phyloP scores from a whole-genome alignment of 1,140 invertebrate genomes.

The Gryon sp. region DNA sequence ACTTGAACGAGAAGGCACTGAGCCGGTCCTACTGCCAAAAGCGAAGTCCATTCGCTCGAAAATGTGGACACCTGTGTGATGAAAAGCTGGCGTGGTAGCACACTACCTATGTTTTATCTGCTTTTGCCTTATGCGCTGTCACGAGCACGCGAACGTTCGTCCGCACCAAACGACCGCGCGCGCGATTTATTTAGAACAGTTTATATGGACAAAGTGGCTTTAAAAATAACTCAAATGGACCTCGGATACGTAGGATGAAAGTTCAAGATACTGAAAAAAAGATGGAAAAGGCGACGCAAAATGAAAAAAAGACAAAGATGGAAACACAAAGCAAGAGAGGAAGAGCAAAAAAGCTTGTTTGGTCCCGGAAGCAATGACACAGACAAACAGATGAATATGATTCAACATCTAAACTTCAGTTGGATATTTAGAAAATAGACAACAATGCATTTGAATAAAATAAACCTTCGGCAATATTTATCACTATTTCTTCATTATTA shows the following conservation, averaged over 20 bases:
- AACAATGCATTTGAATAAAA: too few species aligned
- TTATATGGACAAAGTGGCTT: conserved; percentile 48
- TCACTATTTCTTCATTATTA: too few species aligned
- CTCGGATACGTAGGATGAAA: conserved; percentile 52
- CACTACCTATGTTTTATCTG: conserved; percentile 36
- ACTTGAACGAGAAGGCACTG: conserved; percentile 46
- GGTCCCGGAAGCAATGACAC: too few species aligned
- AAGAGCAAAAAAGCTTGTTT: too few species aligned
- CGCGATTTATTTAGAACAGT: conserved; percentile 46
- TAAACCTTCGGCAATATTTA: too few species aligned
- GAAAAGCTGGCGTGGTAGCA: conserved; percentile 33
- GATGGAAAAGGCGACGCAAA: conserved; percentile 19
- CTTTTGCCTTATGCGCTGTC: conserved; percentile 43
- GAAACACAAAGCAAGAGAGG: too few species aligned
- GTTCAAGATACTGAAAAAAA: conserved; percentile 47
- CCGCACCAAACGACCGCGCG: conserved; percentile 13
- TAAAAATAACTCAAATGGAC: conserved; percentile 51
- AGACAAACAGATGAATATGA: too few species aligned
- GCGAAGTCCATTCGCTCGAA: conserved; percentile 49
- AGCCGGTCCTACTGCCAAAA: conserved; percentile 49
- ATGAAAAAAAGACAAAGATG: too few species aligned
- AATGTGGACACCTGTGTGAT: conserved; percentile 49
- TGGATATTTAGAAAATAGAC: too few species aligned
- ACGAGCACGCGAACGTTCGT: conserved; percentile 32
- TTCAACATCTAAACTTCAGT: too few species aligned